Conservation (phyloP, 2,797 vertebrate species). For the Sphenopsis melanotis region DNA sequence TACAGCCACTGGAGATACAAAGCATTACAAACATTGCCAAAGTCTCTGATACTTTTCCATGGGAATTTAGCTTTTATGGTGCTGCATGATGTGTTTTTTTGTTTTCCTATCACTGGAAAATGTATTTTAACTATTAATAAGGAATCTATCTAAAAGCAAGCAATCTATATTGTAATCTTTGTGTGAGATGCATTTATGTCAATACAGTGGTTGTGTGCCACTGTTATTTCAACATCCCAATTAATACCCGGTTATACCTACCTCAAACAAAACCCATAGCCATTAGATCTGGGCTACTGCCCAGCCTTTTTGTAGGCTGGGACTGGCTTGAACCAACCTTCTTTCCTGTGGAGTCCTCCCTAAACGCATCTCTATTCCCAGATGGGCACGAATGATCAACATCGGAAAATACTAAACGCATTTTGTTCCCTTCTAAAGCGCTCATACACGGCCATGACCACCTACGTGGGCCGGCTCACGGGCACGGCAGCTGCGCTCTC, state of each 20-base stretch:
- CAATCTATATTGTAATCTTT: neutral
- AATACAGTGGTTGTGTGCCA: neutral
- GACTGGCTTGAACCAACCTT: neutral
- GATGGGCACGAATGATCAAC: rapidly evolving
- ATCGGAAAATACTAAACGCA: neutral
- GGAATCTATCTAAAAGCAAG: neutral
- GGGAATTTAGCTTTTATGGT: neutral
- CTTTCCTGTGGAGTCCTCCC: neutral
- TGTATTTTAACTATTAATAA: neutral
- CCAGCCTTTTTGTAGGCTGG: neutral
- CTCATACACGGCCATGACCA: rapidly evolving
- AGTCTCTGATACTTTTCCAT: neutral
- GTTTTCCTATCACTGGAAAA: neutral
- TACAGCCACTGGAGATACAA: neutral
- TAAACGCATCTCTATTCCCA: neutral
- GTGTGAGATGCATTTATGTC: neutral
- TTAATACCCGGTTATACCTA: neutral
- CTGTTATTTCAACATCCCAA: neutral
- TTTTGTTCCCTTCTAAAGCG: neutral
- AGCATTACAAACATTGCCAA: neutral
- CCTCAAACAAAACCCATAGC: neutral
- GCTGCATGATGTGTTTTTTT: neutral
- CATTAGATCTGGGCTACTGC: neutral
- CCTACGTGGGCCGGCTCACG: neutral
- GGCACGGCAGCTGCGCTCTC: neutral